Conservation (phyloP, 2,888 invertebrate species). For the Arrhopalites spinosus region DNA sequence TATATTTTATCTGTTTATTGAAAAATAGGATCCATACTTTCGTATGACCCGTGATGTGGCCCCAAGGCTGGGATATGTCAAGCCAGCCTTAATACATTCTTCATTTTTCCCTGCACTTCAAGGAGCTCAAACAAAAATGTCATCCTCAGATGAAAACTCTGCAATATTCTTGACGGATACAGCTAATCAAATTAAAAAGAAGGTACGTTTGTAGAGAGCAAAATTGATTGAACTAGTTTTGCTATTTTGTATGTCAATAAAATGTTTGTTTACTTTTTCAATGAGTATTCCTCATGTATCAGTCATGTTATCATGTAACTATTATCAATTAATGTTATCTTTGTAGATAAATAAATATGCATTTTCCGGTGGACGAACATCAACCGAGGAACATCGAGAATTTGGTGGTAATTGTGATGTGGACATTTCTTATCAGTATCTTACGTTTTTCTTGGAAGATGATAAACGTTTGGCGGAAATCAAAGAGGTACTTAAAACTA, state of each 20-base stretch:
- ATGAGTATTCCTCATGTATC: no score
- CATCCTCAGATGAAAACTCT: conserved; percentile 89
- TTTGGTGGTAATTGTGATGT: conserved; percentile 94
- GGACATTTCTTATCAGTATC: conserved; percentile 93
- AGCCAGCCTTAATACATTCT: conserved; percentile 86
- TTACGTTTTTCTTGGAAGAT: conserved; percentile 93
- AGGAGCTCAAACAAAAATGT: conserved; percentile 98
- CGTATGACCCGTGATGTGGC: conserved; percentile 99
- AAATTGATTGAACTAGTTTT: neutral
- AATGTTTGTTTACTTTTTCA: no score
- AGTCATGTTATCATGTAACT: no score
- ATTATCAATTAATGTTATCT: no score
- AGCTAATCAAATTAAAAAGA: conserved; percentile 92
- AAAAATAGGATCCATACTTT: conserved; percentile 90
- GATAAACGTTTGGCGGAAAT: conserved; percentile 82
- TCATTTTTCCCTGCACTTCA: conserved; percentile 92
- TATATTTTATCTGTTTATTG: neutral
- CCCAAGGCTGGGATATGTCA: conserved; percentile 81
- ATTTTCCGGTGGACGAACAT: conserved; percentile 93
- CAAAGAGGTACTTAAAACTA: conserved; percentile 61
- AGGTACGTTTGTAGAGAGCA: conserved; percentile 67
- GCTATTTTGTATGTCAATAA: no score
- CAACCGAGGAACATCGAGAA: conserved; percentile 87
- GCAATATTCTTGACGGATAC: conserved; percentile 96
- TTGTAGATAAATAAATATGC: conserved; percentile 86